A percentile compares a stretch with the other conserved stretches of the same genome.
Conservation (phyloP, 2,113 vertebrate genomes). For the Tauraco erythrolophus region DNA sequence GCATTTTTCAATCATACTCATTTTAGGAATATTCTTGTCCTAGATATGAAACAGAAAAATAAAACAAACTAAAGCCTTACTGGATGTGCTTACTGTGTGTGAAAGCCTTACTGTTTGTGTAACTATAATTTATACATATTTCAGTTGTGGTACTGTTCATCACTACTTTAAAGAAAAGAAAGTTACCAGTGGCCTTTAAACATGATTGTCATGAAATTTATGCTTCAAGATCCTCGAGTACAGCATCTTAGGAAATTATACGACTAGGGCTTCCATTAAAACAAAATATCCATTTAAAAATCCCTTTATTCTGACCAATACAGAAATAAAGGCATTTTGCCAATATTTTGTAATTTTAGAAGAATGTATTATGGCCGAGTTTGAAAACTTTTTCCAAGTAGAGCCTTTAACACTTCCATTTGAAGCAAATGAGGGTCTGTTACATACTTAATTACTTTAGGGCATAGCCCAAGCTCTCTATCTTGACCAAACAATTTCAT, state of each 20-base stretch:
- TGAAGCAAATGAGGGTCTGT: background rate
- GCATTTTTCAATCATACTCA: background rate
- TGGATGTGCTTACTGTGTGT: too few relatives aligned
- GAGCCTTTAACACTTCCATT: background rate
- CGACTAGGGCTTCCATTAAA: background rate
- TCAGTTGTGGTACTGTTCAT: background rate
- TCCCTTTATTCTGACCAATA: background rate
- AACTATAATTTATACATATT: background rate
- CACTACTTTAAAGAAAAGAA: background rate
- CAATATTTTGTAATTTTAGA: background rate
- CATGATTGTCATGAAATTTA: background rate
- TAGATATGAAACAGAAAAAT: background rate
- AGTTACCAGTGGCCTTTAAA: background rate
- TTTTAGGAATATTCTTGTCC: background rate
- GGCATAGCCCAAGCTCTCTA: background rate
- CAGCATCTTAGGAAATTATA: background rate
- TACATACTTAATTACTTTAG: background rate
- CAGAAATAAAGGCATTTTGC: background rate
- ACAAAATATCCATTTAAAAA: background rate
- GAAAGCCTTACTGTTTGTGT: too few relatives aligned
- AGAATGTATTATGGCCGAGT: background rate
- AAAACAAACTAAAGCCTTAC: background rate
- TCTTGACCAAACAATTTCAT: background rate
- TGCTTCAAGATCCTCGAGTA: background rate
- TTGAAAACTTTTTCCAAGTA: background rate